Conservation (phyloP, 2,113 vertebrate genomes). For the Onychostoma macrolepis region DNA sequence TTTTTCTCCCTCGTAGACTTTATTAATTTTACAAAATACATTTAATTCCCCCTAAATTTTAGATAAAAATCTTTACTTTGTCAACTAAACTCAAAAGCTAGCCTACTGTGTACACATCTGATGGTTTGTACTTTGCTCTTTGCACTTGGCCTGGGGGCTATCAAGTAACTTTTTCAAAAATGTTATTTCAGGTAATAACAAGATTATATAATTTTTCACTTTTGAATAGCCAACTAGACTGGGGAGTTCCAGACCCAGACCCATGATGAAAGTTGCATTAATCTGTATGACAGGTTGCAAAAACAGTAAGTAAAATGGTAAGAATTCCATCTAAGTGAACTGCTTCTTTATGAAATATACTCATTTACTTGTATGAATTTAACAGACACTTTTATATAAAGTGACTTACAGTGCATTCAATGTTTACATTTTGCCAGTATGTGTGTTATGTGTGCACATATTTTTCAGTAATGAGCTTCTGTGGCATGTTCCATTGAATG, state of each 20-base stretch:
- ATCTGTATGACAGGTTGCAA: slow-evolving; percentile 1
- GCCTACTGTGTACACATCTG: background rate
- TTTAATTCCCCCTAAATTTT: background rate
- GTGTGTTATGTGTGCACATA: background rate
- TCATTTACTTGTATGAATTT: slow-evolving; percentile 10
- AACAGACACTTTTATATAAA: background rate
- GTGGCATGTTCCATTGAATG: background rate
- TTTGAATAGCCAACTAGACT: slow-evolving; percentile 26
- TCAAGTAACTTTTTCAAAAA: background rate
- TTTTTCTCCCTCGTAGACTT: slow-evolving; percentile 1
- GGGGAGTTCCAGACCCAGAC: slow-evolving; percentile 7
- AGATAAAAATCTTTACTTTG: slow-evolving; percentile 18
- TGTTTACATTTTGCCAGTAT: background rate
- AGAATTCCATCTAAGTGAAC: background rate
- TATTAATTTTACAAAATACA: slow-evolving; percentile 11
- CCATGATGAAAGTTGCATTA: slow-evolving; percentile 21
- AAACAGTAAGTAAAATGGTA: slow-evolving; percentile 15
- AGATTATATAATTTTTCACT: background rate
- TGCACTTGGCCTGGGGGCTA: slow-evolving; percentile 22
- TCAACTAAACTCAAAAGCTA: background rate
- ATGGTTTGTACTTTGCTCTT: slow-evolving; percentile 18
- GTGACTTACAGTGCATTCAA: background rate
- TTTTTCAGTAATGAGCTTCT: background rate
- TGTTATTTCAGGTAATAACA: slow-evolving; percentile 18
- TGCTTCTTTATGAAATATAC: background rate